Evolutionary conservation across 2,113 vertebrate species (phyloP).

Genomic region (Cryptomyrus ogoouensis): DNA sequence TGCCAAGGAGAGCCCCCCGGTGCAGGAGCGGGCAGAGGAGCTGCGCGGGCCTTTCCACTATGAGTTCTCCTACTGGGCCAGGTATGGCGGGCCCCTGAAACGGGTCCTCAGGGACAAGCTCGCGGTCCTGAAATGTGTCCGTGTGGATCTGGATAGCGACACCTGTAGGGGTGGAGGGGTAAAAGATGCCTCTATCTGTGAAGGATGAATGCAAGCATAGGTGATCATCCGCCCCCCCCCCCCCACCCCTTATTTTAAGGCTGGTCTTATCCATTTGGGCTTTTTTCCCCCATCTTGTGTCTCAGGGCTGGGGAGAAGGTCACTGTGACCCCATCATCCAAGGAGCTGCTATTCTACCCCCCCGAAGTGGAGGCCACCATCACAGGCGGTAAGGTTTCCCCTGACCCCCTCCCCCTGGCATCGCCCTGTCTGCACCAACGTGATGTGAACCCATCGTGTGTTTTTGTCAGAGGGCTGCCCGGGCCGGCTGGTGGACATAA

Average conservation of each 20-base stretch:
- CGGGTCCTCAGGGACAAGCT: neutral
- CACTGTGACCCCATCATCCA: constrained; percentile 87
- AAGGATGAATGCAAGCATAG: neutral
- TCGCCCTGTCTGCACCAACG: too few species aligned
- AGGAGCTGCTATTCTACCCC: constrained; percentile 91
- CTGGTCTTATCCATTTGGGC: neutral
- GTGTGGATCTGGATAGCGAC: neutral
- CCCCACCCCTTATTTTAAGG: constrained; percentile 2
- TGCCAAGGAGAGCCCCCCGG: constrained; percentile 63
- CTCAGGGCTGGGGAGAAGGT: constrained; percentile 89
- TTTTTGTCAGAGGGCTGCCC: constrained; percentile 80
- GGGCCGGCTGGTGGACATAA: constrained; percentile 84
- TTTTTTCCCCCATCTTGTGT: constrained; percentile 8
- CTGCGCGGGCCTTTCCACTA: constrained; percentile 83
- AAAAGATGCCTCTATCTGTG: neutral
- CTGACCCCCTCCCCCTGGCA: neutral
- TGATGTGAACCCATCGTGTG: neutral
- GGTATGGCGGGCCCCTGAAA: constrained; percentile 52
- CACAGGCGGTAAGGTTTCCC: constrained; percentile 73
- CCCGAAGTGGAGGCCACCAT: constrained; percentile 85
- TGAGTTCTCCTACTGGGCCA: constrained; percentile 96
- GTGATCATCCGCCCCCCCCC: neutral
- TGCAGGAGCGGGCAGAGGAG: constrained; percentile 84
- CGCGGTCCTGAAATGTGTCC: neutral
- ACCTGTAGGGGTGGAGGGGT: neutral